Evolutionary conservation across 2,797 vertebrate genomes (phyloP), one percentile per base, ranked within the genome.

Genomic region (Prunella strophiata): DNA sequence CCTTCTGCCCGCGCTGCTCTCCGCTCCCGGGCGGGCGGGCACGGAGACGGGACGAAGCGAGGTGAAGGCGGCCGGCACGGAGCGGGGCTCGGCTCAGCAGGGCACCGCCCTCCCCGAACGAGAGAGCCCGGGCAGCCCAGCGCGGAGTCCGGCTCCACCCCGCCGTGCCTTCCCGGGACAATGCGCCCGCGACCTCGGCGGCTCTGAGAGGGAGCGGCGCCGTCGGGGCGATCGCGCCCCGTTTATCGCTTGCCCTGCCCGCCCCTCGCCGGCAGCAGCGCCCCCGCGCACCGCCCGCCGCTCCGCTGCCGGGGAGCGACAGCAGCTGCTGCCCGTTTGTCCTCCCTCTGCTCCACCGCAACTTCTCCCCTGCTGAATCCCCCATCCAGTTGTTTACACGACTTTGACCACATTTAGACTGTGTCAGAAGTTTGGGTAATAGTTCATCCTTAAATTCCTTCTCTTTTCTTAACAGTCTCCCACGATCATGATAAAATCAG

Each of bases 401-500:
- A 63, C 48, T 58, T 25, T 29, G 65, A 32, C 36, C 67, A 26
- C 36, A 45, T 29, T 34, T 29, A 47, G 47, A 52, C 40, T 3
- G 2, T 36, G 11, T 32, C 72, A 67, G 38, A 76, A 79, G 26
- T 23, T 30, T 57, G 40, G 27, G 5, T 51, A 23, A 26, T 1
- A 22, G 43, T 13, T 62, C 25, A 10, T 42, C 57, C 26, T 79
- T 62, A 26, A 16, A 13, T 29, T 58, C 10, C 13, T 50, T 50
- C 40, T 50, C 11, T 63, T 58, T 11, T 71, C 47, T n/a, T 21
- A 17, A 45, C 25, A 18, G 25, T 45, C 7, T 68, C 54, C 40
- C 16, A 3, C 2, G 0, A 13, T 21, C 14, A 1, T 1, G 38
- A 32, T 15, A 45, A 77, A 71, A 59, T 3, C 43, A 18, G 23